Base-by-base conservation (phyloP, 2,113 vertebrate species). In the Galbula dea region DNA sequence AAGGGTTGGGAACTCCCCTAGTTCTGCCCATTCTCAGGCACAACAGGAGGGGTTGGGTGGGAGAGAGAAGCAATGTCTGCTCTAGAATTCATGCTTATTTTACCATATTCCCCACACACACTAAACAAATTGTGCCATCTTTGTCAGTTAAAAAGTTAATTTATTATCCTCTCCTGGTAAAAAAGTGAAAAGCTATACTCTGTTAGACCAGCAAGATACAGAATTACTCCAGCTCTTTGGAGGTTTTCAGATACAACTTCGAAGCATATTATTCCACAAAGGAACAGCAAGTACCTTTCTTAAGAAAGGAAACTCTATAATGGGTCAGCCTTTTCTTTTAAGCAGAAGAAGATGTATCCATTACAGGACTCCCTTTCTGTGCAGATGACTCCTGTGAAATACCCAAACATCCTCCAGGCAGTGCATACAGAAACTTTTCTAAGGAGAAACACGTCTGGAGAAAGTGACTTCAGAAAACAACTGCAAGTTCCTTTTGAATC, bases 241-340 rank as follows among this genome's bases (percentile, higher is more conserved):
- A 84, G 43, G 32, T 15, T 81, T 83, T 73, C 34, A 80, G 83
- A 58, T 51, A 57, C 36, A 48, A 48, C 3, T 7, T 83, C 0
- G 0, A 92, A 92, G 37, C 78, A 59, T 29, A 76, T 63, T 43
- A 95, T 93, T 91, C 94, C 85, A 86, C 67, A 77, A 65, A 92
- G 94, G 92, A 96, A 83, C 72, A 89, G 72, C 76, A 80, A 45
- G 66, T 73, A 68, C 77, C 84, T 86, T 86, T 75, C 89, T 54
- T 84, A 92, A 84, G 86, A 89, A 95, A 90, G 69, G 88, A 90
- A 90, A 82, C 66, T 68, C 84, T 76, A 61, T 30, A 89, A 79
- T 12, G 48, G 79, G 57, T 89, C 48, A 81, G 73, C 37, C 65
- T 90, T 72, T 76, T 48, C 57, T 54, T 73, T 74, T 19, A 82